phyloP scores from a whole-genome alignment of 2,888 invertebrate species.

The Noctua fimbriata region DNA sequence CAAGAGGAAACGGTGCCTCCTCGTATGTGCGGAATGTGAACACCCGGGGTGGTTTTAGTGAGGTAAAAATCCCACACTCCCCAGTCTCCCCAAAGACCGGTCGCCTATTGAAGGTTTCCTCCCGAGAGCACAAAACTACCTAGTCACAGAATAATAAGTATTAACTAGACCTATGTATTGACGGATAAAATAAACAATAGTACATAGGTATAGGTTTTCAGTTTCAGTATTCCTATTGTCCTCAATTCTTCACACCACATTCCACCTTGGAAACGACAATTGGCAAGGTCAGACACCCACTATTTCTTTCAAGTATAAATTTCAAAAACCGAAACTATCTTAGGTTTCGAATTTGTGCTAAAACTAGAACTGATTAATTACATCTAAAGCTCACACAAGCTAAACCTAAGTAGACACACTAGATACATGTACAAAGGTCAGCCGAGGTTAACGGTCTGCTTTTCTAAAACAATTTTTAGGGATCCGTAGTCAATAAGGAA shows the following conservation, averaged over 20 bases:
- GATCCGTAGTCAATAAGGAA: too few relatives aligned
- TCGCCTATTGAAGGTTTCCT: too few relatives aligned
- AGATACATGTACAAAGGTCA: slow-evolving; percentile 32
- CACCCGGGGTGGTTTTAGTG: too few relatives aligned
- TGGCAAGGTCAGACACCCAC: background rate
- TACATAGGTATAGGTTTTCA: too few relatives aligned
- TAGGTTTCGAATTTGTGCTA: background rate
- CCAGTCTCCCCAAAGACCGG: too few relatives aligned
- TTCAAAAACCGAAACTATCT: background rate
- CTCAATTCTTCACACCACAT: background rate
- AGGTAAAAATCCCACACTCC: too few relatives aligned
- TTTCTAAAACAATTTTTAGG: slow-evolving; percentile 5
- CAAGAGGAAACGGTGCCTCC: too few relatives aligned
- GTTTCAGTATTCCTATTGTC: background rate
- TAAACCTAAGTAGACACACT: background rate
- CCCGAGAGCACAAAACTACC: too few relatives aligned
- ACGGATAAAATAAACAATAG: too few relatives aligned
- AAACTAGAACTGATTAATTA: slow-evolving; percentile 15
- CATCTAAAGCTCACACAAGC: slow-evolving; percentile 17
- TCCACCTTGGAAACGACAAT: background rate
- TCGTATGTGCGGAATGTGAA: too few relatives aligned
- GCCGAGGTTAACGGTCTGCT: slow-evolving; percentile 20
- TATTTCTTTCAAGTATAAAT: background rate
- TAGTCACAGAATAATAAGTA: too few relatives aligned
- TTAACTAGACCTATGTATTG: too few relatives aligned